Evolutionary conservation across 1,140 invertebrate species (phyloP).

Genomic region (Drosophila punjabiensis): DNA sequence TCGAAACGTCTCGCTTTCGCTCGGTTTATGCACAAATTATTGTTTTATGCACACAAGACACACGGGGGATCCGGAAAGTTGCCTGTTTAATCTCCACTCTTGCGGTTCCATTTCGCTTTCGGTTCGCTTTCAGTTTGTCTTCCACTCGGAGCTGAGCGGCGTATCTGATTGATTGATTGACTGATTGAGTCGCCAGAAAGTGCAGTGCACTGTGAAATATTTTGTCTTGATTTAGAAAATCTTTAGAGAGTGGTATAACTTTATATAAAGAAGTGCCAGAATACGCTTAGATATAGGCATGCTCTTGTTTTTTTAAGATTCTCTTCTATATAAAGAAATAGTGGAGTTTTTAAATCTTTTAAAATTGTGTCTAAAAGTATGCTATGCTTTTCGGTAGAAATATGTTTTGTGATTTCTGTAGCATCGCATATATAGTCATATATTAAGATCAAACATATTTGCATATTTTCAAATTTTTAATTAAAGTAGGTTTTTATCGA

Average conservation of each 20-base stretch:
- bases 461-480: too few relatives aligned
- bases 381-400: too few relatives aligned
- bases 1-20: conserved; percentile 51
- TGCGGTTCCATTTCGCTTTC: conserved; percentile 11
- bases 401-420: too few relatives aligned
- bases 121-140: conserved; percentile 31
- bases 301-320: too few relatives aligned
- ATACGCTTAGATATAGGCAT: neutral
- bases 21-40: conserved; percentile 64
- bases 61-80: conserved; percentile 14
- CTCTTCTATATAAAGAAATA: too few relatives aligned
- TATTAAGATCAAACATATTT: too few relatives aligned
- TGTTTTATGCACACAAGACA: conserved; percentile 57
- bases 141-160: conserved; percentile 19
- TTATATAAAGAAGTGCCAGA: neutral
- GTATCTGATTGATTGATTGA: conserved; percentile 18
- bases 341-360: too few relatives aligned
- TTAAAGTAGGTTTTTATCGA: too few relatives aligned
- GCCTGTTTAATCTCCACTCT: conserved; percentile 35
- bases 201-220: conserved; percentile 20
- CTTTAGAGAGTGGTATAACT: neutral
- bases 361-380: too few relatives aligned
- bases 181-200: conserved; percentile 29
- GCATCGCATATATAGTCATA: too few relatives aligned
- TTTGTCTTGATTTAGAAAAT: neutral